Percentiles rank a stretch among this genome's conserved stretches.
phyloP scores from a whole-genome alignment of 2,888 invertebrate genomes.

The Seira ritae region DNA sequence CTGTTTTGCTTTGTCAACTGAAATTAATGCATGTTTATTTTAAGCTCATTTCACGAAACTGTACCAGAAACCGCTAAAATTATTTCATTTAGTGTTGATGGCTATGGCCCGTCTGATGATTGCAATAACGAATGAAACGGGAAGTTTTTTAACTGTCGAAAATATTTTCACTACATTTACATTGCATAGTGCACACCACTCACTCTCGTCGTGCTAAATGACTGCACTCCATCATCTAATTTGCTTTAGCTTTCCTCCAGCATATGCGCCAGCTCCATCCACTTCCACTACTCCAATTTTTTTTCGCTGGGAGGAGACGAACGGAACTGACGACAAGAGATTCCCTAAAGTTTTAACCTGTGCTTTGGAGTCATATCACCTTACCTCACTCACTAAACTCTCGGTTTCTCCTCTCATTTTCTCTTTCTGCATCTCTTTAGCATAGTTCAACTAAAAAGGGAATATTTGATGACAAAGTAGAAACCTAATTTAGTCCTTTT shows the following conservation, averaged over 20 bases:
- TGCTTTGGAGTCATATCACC: background rate
- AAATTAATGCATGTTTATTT: slow-evolving; percentile 11
- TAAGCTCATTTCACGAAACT: background rate
- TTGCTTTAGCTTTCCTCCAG: slow-evolving; percentile 2
- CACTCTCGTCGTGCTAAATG: slow-evolving; percentile 3
- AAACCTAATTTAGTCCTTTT: slow-evolving; percentile 43
- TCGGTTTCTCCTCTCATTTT: background rate
- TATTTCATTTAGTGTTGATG: background rate
- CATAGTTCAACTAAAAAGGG: slow-evolving; percentile 21
- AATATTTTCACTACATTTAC: no score
- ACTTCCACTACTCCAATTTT: background rate
- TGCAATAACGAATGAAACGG: slow-evolving; percentile 35
- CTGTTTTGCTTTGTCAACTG: background rate
- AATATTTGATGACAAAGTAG: slow-evolving; percentile 22
- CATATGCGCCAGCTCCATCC: background rate
- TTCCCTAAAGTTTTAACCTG: slow-evolving; percentile 10
- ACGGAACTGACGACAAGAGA: background rate
- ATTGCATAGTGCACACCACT: no score
- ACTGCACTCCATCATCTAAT: slow-evolving; percentile 13
- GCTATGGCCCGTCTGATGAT: slow-evolving; percentile 19
- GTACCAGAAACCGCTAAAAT: background rate
- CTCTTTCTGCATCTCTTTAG: slow-evolving; percentile 34
- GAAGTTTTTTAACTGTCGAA: no score
- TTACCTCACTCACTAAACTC: background rate
- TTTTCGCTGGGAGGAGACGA: background rate